phyloP scores from a whole-genome alignment of 2,797 vertebrate genomes.

The Chiroxiphia lanceolata region DNA sequence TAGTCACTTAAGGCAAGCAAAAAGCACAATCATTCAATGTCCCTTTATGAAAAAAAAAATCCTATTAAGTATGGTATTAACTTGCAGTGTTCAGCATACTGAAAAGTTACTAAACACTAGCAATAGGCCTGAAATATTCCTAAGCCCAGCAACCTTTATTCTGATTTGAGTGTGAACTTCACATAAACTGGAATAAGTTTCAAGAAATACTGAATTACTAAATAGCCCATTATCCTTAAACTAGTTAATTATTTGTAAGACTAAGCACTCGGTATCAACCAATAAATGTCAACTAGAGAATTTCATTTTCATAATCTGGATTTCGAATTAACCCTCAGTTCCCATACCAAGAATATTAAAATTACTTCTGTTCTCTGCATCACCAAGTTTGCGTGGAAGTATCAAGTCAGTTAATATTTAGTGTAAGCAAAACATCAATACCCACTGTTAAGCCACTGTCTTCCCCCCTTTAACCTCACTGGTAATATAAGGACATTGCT shows the following conservation, averaged over 20 bases:
- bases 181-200: not conserved
- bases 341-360: not conserved
- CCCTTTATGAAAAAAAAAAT: not conserved
- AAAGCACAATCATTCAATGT: not conserved
- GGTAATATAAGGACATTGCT: rapidly evolving
- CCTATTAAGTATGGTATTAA: not conserved
- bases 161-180: not conserved
- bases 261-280: not conserved
- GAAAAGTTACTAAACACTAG: not conserved
- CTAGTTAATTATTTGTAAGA: not conserved
- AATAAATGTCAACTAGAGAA: not conserved
- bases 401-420: not conserved
- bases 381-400: not conserved
- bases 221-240: not conserved
- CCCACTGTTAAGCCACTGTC: not conserved
- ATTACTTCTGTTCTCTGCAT: not conserved
- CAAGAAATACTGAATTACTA: conserved; percentile 15
- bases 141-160: not conserved
- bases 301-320: not conserved
- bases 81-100: not conserved
- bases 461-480: not conserved
- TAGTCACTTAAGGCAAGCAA: not conserved
- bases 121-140: not conserved
- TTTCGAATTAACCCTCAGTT: not conserved
- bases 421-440: not conserved